Conservation (phyloP, 2,888 invertebrate species). For the Augochlorella aurata region DNA sequence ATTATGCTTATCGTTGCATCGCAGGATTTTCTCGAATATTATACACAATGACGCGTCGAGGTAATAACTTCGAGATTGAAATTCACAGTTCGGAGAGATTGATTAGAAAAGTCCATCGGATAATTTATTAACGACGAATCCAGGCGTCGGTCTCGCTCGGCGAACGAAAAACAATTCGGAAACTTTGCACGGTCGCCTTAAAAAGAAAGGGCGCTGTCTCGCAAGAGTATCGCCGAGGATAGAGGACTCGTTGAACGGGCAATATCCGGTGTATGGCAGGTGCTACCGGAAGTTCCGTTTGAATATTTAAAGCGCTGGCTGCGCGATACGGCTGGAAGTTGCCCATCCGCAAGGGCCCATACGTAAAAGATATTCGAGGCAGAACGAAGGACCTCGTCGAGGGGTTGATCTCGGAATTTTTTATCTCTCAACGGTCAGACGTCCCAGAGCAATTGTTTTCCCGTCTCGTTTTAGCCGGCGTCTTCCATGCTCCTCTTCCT, state of each 20-base stretch:
- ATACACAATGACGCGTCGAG: no score
- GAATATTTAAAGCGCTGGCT: constrained; percentile 66
- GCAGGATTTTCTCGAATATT: no score
- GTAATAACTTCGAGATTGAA: no score
- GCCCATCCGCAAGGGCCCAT: constrained; percentile 45
- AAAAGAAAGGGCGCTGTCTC: constrained; percentile 30
- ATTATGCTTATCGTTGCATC: no score
- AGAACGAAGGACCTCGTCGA: constrained; percentile 43
- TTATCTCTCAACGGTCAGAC: constrained; percentile 56
- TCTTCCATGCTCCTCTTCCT: not conserved
- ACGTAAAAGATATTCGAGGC: constrained; percentile 42
- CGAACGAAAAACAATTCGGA: constrained; percentile 17
- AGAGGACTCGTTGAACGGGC: constrained; percentile 50
- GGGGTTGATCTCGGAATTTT: constrained; percentile 67
- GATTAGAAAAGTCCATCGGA: no score
- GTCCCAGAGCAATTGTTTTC: constrained; percentile 71
- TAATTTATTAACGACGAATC: not conserved
- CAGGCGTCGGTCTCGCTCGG: not conserved
- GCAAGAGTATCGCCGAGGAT: constrained; percentile 33
- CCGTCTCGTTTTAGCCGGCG: constrained; percentile 22
- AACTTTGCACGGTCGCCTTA: constrained; percentile 25
- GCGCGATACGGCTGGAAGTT: constrained; percentile 57
- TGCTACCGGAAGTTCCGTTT: constrained; percentile 54
- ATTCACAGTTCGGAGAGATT: no score
- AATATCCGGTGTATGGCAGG: constrained; percentile 52